Evolutionary conservation across 1,140 invertebrate species (phyloP).

Genomic region (Brachionus sp.): DNA sequence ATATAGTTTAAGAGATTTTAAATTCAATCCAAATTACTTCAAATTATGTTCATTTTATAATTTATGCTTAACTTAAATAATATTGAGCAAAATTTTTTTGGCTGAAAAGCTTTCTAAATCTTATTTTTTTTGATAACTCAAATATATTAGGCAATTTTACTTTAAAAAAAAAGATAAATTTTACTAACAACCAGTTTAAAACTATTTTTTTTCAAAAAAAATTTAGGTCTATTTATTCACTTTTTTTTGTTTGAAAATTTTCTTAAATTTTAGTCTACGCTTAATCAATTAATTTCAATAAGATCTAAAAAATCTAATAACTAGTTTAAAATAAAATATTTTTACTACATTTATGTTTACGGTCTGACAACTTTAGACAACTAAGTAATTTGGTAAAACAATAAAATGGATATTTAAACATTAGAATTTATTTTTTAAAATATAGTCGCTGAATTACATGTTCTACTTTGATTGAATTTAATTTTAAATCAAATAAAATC

Average conservation of each 20-base stretch:
- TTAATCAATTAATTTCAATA: not conserved
- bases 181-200: no score
- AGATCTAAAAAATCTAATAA: not conserved
- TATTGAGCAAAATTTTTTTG: not conserved
- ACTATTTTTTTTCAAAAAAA: no score
- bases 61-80: not conserved
- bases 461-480: no score
- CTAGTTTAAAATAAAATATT: not conserved
- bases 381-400: not conserved
- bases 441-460: not conserved
- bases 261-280: no score
- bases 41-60: constrained; percentile 13
- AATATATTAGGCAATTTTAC: no score
- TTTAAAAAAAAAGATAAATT: no score
- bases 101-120: not conserved
- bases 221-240: no score
- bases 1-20: not conserved
- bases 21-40: not conserved
- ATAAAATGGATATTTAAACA: not conserved
- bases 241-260: no score
- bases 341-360: not conserved
- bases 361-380: not conserved
- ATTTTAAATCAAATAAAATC: constrained; percentile 24
- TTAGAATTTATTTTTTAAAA: not conserved
- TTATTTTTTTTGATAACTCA: not conserved